These are phyloP conservation scores for Silurus asotus DNA, from an alignment of 2,113 vertebrate species.

Conservation along the genomic window DNA sequence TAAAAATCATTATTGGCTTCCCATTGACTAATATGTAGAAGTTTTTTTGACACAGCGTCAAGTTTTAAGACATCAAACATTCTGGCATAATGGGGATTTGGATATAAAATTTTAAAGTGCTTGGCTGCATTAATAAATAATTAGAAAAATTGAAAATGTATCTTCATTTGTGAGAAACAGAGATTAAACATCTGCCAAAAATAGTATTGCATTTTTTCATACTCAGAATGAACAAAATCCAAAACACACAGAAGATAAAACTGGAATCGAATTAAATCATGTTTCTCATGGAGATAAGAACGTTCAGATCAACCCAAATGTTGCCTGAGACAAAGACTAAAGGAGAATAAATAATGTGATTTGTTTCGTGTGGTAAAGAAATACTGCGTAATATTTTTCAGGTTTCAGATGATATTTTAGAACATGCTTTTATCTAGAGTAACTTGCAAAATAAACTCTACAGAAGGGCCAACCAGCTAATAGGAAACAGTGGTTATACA, in stretches of 20 bases:
- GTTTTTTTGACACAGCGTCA: conserved; percentile 4
- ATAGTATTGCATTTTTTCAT: background rate
- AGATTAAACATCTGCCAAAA: conserved; percentile 27
- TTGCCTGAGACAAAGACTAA: background rate
- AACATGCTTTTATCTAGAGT: background rate
- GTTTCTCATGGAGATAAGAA: conserved; percentile 25
- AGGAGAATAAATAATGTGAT: background rate
- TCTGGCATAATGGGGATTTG: conserved; percentile 31
- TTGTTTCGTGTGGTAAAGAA: background rate
- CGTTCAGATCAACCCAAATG: background rate
- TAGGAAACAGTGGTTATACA: background rate
- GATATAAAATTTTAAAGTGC: background rate
- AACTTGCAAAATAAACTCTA: background rate
- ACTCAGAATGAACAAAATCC: conserved; percentile 16
- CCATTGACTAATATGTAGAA: background rate
- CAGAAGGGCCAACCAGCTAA: background rate
- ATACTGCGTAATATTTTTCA: background rate
- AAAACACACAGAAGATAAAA: conserved; percentile 47
- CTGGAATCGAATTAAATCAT: background rate
- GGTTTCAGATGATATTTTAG: background rate
- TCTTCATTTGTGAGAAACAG: conserved; percentile 26
- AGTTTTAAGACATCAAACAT: conserved; percentile 8
- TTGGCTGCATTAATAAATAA: conserved; percentile 22
- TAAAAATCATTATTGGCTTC: conserved; percentile 21
- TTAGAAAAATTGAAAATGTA: conserved; percentile 6